These are phyloP conservation scores for Theonella swinhoei DNA, from an alignment of 37 sponge, comb jelly and placozoan species.

Conservation along the genomic window DNA sequence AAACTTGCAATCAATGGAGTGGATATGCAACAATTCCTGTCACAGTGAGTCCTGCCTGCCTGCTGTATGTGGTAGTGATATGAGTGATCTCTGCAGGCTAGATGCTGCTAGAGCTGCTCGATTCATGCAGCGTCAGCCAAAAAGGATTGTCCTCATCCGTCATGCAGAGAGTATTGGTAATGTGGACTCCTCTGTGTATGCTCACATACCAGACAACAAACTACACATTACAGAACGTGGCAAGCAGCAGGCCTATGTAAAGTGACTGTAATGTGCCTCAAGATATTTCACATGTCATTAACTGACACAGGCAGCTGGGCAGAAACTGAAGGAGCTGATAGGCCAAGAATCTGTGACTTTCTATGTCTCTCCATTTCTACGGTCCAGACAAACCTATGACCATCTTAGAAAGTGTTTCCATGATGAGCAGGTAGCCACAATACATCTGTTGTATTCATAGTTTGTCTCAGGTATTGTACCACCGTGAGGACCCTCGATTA, in stretches of 20 bases:
- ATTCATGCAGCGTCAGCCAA: conserved; percentile 36
- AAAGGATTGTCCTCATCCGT: conserved; percentile 74
- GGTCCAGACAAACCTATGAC: conserved; percentile 73
- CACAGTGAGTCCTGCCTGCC: conserved; percentile 36
- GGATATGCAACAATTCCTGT: conserved; percentile 30
- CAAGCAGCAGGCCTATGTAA: conserved; percentile 64
- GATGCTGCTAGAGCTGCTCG: neutral
- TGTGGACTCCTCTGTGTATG: conserved; percentile 64
- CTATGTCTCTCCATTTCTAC: conserved; percentile 80
- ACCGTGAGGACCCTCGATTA: conserved; percentile 78
- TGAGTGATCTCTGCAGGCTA: neutral
- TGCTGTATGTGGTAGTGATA: neutral
- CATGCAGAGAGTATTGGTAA: conserved; percentile 80
- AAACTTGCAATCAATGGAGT: conserved; percentile 19
- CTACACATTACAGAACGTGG: conserved; percentile 67
- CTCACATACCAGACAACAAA: conserved; percentile 59
- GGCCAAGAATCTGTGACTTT: conserved; percentile 67
- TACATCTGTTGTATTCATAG: too few species aligned
- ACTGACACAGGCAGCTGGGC: conserved; percentile 64
- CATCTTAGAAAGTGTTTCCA: conserved; percentile 56
- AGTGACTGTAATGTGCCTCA: neutral
- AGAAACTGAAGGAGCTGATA: conserved; percentile 60
- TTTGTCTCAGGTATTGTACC: conserved; percentile 68
- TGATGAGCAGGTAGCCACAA: conserved; percentile 87
- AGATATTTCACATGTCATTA: neutral